A percentile compares a stretch with the other conserved stretches of the same genome.
Conservation (phyloP, 2,113 vertebrate genomes). For the Pelmatolapia mariae region DNA sequence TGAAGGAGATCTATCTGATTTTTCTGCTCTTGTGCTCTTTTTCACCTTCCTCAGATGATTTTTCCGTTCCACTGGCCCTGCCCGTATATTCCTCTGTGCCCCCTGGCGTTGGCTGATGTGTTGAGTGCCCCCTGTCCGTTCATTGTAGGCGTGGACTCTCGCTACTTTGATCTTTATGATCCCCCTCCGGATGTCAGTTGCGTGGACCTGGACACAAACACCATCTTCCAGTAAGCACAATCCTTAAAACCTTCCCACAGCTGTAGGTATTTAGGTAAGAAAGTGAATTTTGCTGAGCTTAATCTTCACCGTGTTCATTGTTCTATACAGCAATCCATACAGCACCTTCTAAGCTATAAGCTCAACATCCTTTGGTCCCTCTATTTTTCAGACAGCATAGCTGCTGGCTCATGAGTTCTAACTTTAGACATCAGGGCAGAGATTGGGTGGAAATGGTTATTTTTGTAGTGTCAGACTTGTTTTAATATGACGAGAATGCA, state of each 20-base stretch:
- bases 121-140: slow-evolving; percentile 95
- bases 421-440: not conserved
- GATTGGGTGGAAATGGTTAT: not conserved
- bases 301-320: not conserved
- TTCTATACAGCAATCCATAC: not conserved
- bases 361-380: not conserved
- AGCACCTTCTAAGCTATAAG: not conserved
- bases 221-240: slow-evolving; percentile 91
- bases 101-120: slow-evolving; percentile 92
- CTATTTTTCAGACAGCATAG: not conserved
- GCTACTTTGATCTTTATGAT: slow-evolving; percentile 97
- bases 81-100: slow-evolving; percentile 95
- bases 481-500: not conserved
- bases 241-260: not conserved
- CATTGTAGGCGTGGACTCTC: slow-evolving; percentile 96
- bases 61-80: slow-evolving; percentile 99
- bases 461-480: slow-evolving; percentile 11
- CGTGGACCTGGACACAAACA: slow-evolving; percentile 97
- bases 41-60: slow-evolving; percentile 82
- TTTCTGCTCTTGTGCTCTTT: not conserved
- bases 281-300: not conserved
- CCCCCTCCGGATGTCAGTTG: slow-evolving; percentile 96
- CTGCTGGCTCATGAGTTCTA: slow-evolving; percentile 18
- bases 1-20: not conserved
- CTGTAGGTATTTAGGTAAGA: not conserved